Evolutionary conservation across 2,797 vertebrate species (phyloP), one percentile per base, ranked within the genome.

Genomic region (Acipenser oxyrinchus): DNA sequence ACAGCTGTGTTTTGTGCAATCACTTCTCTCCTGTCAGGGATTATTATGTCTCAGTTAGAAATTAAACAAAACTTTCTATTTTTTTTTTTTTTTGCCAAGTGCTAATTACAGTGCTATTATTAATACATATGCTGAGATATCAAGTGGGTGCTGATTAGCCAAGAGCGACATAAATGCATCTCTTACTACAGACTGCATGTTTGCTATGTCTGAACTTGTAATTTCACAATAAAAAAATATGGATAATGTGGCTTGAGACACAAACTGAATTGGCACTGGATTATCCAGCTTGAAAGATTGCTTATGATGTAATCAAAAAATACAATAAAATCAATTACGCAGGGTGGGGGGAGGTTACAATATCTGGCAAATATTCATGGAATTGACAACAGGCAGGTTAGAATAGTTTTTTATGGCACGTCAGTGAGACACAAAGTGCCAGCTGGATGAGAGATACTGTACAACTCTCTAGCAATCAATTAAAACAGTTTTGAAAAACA

Each of bases 241-340:
- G 77, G 81, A 80, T 75, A 77, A 74, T 82, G 77, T 73, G 70
- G 37, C 73, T 75, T 78, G 75, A 69, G 72, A 80, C 79, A 86
- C 77, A 74, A 80, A 75, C 92, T 93, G 37, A 89, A 92, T 92
- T 92, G 91, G 83, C 82, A 78, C 63, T 80, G 77, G 75, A 89
- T 82, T 69, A 13, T 10, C 68, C 67, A 50, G 68, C 69, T 72
- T 76, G 60, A 66, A 65, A 87, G 79, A 62, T 75, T 82, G 70
- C 72, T 78, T 86, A 79, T 79, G 69, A 81, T 83, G 79, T 86
- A 84, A 89, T 90, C 85, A 89, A 84, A 90, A 76, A 71, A 77
- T 67, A 84, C 83, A 82, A 78, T 73, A 74, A 73, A 70, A 78
- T 37, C 37, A 37, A 75, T 85, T 89, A 71, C 74, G 7, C 6